Evolutionary conservation across 2,113 vertebrate genomes (phyloP).

Genomic region (Neodontobutis hainanensis): DNA sequence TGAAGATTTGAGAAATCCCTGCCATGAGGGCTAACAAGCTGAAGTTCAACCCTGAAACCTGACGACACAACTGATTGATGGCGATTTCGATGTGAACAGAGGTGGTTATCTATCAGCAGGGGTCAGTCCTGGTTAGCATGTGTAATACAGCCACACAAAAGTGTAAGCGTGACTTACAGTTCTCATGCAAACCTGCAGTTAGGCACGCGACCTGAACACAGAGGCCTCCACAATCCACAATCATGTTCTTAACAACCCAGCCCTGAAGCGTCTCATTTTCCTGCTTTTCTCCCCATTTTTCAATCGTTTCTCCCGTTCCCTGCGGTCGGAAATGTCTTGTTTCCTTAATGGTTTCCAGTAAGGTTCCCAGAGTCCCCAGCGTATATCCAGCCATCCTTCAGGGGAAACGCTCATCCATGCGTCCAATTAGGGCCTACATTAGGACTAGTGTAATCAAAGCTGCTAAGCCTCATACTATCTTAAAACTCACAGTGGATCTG

Average conservation of each 20-base stretch:
- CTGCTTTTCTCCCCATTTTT: constrained; percentile 43
- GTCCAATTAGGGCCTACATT: constrained; percentile 54
- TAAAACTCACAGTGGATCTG: constrained; percentile 34
- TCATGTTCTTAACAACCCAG: constrained; percentile 43
- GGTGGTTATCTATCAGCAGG: constrained; percentile 26
- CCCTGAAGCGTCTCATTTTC: constrained; percentile 43
- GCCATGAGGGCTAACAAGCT: constrained; percentile 28
- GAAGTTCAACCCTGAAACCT: constrained; percentile 30
- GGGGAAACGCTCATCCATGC: constrained; percentile 51
- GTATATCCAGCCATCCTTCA: constrained; percentile 55
- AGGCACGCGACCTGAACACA: constrained; percentile 53
- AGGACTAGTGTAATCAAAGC: constrained; percentile 51
- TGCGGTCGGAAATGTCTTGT: constrained; percentile 78
- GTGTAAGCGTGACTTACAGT: constrained; percentile 1
- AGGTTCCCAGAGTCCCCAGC: constrained; percentile 66
- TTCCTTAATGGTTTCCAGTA: constrained; percentile 80
- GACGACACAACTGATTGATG: constrained; percentile 43
- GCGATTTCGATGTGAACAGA: constrained; percentile 10
- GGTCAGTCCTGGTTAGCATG: constrained; percentile 1
- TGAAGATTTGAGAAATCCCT: constrained; percentile 10
- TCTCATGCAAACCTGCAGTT: constrained; percentile 29
- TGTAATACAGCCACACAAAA: not conserved
- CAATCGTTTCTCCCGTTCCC: constrained; percentile 52
- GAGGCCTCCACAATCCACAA: constrained; percentile 27
- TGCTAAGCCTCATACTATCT: constrained; percentile 31